Evolutionary conservation across 2,113 vertebrate genomes (phyloP), one percentile per base, ranked within the genome.

Genomic region (Passer montanus): DNA sequence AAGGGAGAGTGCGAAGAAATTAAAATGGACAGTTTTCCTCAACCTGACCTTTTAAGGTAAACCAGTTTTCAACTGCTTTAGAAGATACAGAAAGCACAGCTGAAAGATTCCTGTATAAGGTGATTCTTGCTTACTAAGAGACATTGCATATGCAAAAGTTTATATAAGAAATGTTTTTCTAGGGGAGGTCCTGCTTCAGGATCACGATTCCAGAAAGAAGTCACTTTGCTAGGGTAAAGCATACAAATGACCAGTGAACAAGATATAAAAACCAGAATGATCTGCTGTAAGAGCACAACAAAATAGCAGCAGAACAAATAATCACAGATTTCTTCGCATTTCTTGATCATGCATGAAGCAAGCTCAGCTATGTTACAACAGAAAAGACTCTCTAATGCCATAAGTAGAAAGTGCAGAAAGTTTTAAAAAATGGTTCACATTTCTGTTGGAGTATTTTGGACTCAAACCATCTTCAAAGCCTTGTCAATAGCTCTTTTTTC

Each of bases 41-140:
- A 87, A 30, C 30, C 11, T 58, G n/a, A 72, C 74, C 79, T 94
- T 97, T 93, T 81, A 94, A 69, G 80, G 60, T 43, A 94, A 80
- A 67, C 55, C 30, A 47, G 13, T 60, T 86, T 87, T 39, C 66
- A 90, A 46, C 17, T 30, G 44, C 58, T 84, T 26, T 69, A 69
- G 46, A 76, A 94, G 35, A 86, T 33, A 85, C 0, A 50, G 68
- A 87, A 82, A 96, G 87, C 68, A 59, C 21, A 94, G 91, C 46
- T 76, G 95, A 84, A 31, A 76, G 46, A 85, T 76, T 58, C 47
- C 84, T 89, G n/a, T 55, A 68, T 84, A 74, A 93, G 35, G 69
- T 3, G 0, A 53, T n/a, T n/a, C 53, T 69, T 44, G 15, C n/a
- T 80, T 35, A 77, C 43, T 41, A 22, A 60, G 31, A 91, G 47